phyloP scores from a whole-genome alignment of 2,113 vertebrate genomes.

The Silurus glanis region DNA sequence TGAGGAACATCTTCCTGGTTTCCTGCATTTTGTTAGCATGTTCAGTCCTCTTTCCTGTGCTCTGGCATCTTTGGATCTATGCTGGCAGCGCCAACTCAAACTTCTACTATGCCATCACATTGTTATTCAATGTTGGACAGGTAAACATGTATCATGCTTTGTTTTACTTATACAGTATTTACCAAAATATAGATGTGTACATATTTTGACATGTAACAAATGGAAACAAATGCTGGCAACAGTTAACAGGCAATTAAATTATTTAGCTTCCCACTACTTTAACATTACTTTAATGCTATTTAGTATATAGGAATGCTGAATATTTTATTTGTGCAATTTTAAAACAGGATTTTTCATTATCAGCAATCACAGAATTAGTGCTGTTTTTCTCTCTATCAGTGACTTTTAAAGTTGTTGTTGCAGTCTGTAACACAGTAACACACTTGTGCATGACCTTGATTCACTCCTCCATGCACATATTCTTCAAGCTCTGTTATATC shows the following conservation, averaged over 20 bases:
- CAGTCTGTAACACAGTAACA: background rate
- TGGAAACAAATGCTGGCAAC: background rate
- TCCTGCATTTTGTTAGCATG: conserved; percentile 87
- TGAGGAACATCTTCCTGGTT: conserved; percentile 94
- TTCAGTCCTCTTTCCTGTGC: conserved; percentile 92
- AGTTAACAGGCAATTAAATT: background rate
- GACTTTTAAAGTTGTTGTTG: background rate
- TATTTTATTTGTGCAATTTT: background rate
- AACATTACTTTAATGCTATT: background rate
- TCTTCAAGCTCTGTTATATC: background rate
- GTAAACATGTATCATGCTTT: conserved; percentile 65
- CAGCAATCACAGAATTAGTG: background rate
- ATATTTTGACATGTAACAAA: background rate
- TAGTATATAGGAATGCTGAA: background rate
- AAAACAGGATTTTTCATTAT: background rate
- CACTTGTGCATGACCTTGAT: background rate
- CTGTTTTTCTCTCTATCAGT: too few relatives aligned
- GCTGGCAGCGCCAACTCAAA: conserved; percentile 98
- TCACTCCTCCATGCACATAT: background rate
- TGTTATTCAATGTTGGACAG: conserved; percentile 96
- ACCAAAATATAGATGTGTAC: background rate
- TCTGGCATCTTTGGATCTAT: conserved; percentile 99
- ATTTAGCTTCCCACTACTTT: background rate
- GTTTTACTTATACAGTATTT: background rate
- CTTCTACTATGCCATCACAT: conserved; percentile 97